These are phyloP conservation scores for Drosophila ogumai DNA, from an alignment of 1,140 invertebrate species.

Conservation along the genomic window DNA sequence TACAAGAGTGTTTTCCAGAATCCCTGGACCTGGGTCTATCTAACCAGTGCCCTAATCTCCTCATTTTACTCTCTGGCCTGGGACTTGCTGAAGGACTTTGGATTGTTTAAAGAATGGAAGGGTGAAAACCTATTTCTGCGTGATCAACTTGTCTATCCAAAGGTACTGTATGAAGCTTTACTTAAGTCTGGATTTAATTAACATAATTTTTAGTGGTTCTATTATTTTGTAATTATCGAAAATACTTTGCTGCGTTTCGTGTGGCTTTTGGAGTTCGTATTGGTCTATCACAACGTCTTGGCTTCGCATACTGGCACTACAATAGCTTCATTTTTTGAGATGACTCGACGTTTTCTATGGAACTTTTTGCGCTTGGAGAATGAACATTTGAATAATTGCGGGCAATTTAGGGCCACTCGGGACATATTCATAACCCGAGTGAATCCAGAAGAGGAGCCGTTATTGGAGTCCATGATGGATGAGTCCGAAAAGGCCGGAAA, in stretches of 20 bases:
- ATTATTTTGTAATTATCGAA: constrained; percentile 98
- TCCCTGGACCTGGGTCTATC: constrained; percentile 91
- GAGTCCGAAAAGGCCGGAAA: background rate
- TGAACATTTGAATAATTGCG: constrained; percentile 68
- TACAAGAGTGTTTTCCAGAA: constrained; percentile 88
- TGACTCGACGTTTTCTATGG: constrained; percentile 66
- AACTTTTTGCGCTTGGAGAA: constrained; percentile 71
- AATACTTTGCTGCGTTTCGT: constrained; percentile 96
- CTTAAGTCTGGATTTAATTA: background rate
- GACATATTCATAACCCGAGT: constrained; percentile 51
- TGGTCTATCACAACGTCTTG: constrained; percentile 87
- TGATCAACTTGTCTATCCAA: constrained; percentile 90
- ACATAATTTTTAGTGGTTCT: constrained; percentile 88
- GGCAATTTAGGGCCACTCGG: constrained; percentile 54
- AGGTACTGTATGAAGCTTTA: constrained; percentile 23
- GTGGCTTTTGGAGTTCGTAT: constrained; percentile 93
- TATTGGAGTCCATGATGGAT: constrained; percentile 42
- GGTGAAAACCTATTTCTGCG: constrained; percentile 91
- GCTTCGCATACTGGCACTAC: constrained; percentile 30
- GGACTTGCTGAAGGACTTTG: constrained; percentile 99
- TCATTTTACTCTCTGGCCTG: constrained; percentile 93
- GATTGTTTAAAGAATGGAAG: constrained; percentile 93
- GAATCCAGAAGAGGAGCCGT: constrained; percentile 16
- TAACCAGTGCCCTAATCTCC: constrained; percentile 89
- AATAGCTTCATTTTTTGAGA: constrained; percentile 41